phyloP scores from a whole-genome alignment of 2,888 invertebrate genomes.

The Drosophila kambysellisi region DNA sequence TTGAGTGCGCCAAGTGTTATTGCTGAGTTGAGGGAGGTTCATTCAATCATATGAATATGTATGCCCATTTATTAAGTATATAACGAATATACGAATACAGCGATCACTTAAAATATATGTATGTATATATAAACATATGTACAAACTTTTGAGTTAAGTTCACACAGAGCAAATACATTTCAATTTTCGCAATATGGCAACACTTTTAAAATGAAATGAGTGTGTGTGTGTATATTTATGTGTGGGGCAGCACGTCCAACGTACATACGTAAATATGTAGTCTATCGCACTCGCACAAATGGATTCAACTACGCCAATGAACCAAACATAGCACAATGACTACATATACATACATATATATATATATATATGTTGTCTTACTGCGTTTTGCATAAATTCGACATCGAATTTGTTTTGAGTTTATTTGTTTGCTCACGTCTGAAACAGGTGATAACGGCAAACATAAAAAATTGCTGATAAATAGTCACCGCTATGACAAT shows the following conservation, averaged over 20 bases:
- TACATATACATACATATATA: neutral
- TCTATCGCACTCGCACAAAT: slow-evolving; percentile 22
- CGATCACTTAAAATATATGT: slow-evolving; percentile 16
- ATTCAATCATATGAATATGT: slow-evolving; percentile 51
- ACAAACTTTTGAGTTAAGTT: slow-evolving; percentile 27
- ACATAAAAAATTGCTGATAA: slow-evolving; percentile 19
- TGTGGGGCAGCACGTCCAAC: slow-evolving; percentile 34
- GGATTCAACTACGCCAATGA: slow-evolving; percentile 55
- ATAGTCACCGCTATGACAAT: slow-evolving; percentile 12
- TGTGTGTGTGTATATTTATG: slow-evolving; percentile 20
- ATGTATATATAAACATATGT: slow-evolving; percentile 5
- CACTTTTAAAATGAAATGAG: slow-evolving; percentile 30
- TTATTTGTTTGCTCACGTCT: slow-evolving; percentile 26
- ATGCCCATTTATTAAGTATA: neutral
- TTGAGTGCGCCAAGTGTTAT: slow-evolving; percentile 49
- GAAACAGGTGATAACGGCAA: slow-evolving; percentile 45
- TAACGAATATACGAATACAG: slow-evolving; percentile 2
- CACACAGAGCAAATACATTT: slow-evolving; percentile 50
- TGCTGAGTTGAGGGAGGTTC: slow-evolving; percentile 75
- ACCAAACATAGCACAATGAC: slow-evolving; percentile 27
- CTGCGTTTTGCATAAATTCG: slow-evolving; percentile 63
- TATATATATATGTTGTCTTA: slow-evolving; percentile 27
- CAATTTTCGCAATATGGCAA: slow-evolving; percentile 59
- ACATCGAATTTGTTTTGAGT: slow-evolving; percentile 32
- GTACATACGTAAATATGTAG: slow-evolving; percentile 1